phyloP scores from a whole-genome alignment of 2,888 invertebrate genomes.

The Lamellibrachia satsuma region DNA sequence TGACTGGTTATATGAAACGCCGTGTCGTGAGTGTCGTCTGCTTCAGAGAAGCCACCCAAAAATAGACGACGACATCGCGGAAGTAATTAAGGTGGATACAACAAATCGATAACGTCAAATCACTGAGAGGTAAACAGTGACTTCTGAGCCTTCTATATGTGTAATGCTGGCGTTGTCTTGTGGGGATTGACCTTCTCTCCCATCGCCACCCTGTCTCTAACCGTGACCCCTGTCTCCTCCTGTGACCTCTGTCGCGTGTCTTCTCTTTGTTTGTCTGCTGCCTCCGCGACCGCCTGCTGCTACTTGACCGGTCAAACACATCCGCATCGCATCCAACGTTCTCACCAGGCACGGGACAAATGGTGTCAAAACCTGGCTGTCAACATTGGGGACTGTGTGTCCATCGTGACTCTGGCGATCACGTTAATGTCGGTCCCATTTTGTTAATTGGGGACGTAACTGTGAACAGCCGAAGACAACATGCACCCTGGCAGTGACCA shows the following conservation, averaged over 20 bases:
- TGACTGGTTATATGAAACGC: neutral
- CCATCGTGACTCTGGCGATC: no score
- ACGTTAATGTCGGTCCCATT: no score
- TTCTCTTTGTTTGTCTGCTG: no score
- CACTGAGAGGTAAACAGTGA: neutral
- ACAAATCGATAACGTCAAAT: conserved; percentile 4
- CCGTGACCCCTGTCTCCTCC: neutral
- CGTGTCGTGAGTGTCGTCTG: neutral
- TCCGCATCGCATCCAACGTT: no score
- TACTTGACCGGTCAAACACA: no score
- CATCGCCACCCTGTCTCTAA: neutral
- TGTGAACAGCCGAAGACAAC: no score
- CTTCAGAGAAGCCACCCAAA: neutral
- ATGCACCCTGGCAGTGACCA: no score
- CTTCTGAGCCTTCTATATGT: neutral
- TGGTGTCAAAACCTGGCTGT: no score
- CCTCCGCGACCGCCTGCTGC: no score
- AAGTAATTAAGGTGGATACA: neutral
- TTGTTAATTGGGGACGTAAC: no score
- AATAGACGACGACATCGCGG: neutral
- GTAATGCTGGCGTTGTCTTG: neutral
- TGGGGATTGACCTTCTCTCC: neutral
- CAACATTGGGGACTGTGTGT: no score
- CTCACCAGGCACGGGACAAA: no score
- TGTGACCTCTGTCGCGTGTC: neutral